Base-by-base conservation (phyloP, 1,140 invertebrate genomes). In the Oreohelix idahoensis region DNA sequence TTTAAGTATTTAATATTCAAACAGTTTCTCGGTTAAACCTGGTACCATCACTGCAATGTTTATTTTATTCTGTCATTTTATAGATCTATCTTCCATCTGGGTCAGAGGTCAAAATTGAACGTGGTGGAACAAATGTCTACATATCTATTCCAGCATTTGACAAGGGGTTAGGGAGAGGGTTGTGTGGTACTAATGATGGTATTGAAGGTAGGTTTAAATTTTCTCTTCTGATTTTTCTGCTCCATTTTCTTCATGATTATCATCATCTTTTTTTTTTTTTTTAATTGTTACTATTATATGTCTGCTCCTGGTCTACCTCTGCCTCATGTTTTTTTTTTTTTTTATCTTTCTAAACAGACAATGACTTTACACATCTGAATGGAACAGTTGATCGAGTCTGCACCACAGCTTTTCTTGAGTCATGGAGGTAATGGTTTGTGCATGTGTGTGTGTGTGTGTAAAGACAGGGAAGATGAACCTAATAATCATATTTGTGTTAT, bases 391-490 rank as follows among this genome's bases (percentile, higher is more conserved):
- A 70, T 39, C 32, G 29, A 4, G 76, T 32, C 11, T 45, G 82
- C 42, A 51, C 38, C 17, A 1, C 15, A 17, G 15, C 8, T 8
- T 84, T 84, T 70, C 49, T 63, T 0, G 77, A 84, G 36, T 77
- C 77, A 35, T 84, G 83, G 83, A 84, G 77, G 83, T 84, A 73
- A n/a, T n/a, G n/a, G n/a, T n/a, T n/a, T n/a, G n/a, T n/a, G n/a
- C n/a, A n/a, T n/a, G n/a, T n/a, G n/a, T n/a, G n/a, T n/a, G n/a
- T n/a, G n/a, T n/a, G n/a, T n/a, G n/a, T n/a, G n/a, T n/a, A n/a
- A n/a, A n/a, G n/a, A n/a, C n/a, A n/a, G n/a, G n/a, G n/a, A n/a
- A n/a, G n/a, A n/a, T n/a, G n/a, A n/a, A n/a, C n/a, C n/a, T n/a
- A n/a, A n/a, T n/a, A n/a, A n/a, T n/a, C n/a, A n/a, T n/a, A n/a